Percentiles rank a stretch among this genome's conserved stretches.
phyloP scores from a whole-genome alignment of 2,888 invertebrate species.

The Siphonodentalium dalli region DNA sequence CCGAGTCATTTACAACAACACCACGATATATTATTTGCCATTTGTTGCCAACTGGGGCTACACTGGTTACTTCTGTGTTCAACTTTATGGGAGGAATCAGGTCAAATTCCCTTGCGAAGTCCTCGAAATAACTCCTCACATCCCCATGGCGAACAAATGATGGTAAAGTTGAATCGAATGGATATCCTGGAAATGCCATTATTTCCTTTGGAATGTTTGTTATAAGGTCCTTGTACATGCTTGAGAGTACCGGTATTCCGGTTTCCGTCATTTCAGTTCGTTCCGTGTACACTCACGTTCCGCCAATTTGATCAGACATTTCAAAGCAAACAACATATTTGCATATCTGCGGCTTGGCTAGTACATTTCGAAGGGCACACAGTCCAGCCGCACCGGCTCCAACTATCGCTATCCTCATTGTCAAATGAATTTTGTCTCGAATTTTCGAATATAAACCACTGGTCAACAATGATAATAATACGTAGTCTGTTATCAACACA shows the following conservation, averaged over 20 bases:
- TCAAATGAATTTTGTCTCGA: too few species aligned
- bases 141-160: constrained; percentile 78
- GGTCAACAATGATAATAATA: too few species aligned
- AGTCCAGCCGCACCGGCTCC: constrained; percentile 91
- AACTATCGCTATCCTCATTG: constrained; percentile 75
- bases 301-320: constrained; percentile 78
- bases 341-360: constrained; percentile 63
- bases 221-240: constrained; percentile 89
- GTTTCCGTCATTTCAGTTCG: constrained; percentile 77
- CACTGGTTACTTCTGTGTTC: too few species aligned
- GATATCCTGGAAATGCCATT: constrained; percentile 89
- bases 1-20: too few species aligned
- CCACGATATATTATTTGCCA: too few species aligned
- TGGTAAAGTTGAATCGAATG: constrained; percentile 70
- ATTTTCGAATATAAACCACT: too few species aligned
- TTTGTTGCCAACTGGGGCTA: too few species aligned
- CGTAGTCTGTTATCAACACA: too few species aligned
- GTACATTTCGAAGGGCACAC: constrained; percentile 75
- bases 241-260: constrained; percentile 84
- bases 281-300: constrained; percentile 90
- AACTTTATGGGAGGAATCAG: too few species aligned
- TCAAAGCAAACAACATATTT: constrained; percentile 74
- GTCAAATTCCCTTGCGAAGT: constrained; percentile 76
- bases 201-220: constrained; percentile 93
- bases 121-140: constrained; percentile 76